Base-by-base conservation (phyloP, 2,113 vertebrate genomes). In the Ovis canadensis region DNA sequence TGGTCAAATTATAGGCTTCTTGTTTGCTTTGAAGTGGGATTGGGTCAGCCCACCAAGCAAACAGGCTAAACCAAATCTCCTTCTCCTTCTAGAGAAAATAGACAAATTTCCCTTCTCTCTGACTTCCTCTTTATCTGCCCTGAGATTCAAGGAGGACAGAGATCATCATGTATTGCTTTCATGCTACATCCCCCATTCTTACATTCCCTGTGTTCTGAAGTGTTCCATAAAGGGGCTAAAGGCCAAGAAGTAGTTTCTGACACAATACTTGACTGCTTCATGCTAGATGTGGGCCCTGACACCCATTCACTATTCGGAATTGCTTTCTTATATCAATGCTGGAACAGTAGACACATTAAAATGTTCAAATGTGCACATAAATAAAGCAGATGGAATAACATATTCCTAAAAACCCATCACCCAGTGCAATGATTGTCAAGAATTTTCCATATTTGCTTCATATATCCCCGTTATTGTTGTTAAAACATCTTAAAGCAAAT, bases 21-120 rank as follows among this genome's bases (percentile, higher is more conserved):
- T 96, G 29, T 88, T 97, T 92, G 57, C 96, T 97, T 97, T 97
- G 91, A 97, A 95, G 59, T 83, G 60, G 96, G 40, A 62, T 57
- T 86, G 48, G 36, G 50, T 87, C 77, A 60, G 85, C 45, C 67
- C 29, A 88, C 27, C 62, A 92, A 88, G 74, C 33, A 59, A 33
- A 95, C 92, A 84, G 31, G 82, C 62, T 86, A 71, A 93, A 83
- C 31, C 62, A 95, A 74, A 71, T 82, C 81, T 45, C 55, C 43
- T 81, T 60, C 78, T 80, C 23, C 43, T 82, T 54, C 21, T 25
- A 60, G 62, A 97, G 57, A 97, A 95, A 95, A 92, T 0, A 85
- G 91, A 94, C 64, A n/a, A 21, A 55, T 60, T 55, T 48, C 45
- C 36, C 29, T 90, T 88, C 54, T 7, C 11, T 10, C 0, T 88